Evolutionary conservation across 2,113 vertebrate species (phyloP), one percentile per base, ranked within the genome.

Genomic region (Geothlypis trichas): DNA sequence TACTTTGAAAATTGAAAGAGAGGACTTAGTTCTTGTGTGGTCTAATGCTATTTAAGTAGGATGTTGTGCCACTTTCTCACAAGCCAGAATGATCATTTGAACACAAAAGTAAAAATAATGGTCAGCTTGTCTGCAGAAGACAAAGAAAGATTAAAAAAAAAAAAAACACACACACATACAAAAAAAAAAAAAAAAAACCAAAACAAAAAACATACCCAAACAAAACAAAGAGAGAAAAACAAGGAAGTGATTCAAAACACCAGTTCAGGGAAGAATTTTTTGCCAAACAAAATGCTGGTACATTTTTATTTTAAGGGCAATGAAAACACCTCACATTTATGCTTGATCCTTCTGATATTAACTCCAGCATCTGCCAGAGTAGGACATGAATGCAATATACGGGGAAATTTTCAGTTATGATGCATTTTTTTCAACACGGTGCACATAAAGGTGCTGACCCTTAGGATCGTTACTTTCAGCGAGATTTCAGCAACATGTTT

Each of bases 1-100:
- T 96, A 63, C 52, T 94, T 63, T 80, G 76, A 83, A 66, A 94
- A 67, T 7, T 80, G 59, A 82, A 95, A 95, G 68, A 84, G 72
- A 84, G 28, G 69, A 75, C 47, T 71, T 62, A 92, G 79, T 42
- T 86, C 83, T 83, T 90, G 72, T 94, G 93, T 93, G 76, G 87
- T 90, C 82, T 93, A 71, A 41, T 67, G 65, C 20, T 88, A 19
- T 72, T 96, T 81, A 84, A 78, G 9, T 75, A 87, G 79, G 82
- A 86, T 86, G 72, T 80, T 91, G 65, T 78, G 85, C 30, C 47
- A 65, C 80, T 84, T 90, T 93, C 68, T 90, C 44, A 73, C 66
- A 83, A 94, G 21, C n/a, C 44, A 79, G 84, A 83, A 77, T 31
- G 63, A 77, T 74, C 39, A 57, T 49, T 66, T 90, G 51, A 86